Evolutionary conservation across 2,888 invertebrate genomes (phyloP).

Genomic region (Tetragonisca angustula): DNA sequence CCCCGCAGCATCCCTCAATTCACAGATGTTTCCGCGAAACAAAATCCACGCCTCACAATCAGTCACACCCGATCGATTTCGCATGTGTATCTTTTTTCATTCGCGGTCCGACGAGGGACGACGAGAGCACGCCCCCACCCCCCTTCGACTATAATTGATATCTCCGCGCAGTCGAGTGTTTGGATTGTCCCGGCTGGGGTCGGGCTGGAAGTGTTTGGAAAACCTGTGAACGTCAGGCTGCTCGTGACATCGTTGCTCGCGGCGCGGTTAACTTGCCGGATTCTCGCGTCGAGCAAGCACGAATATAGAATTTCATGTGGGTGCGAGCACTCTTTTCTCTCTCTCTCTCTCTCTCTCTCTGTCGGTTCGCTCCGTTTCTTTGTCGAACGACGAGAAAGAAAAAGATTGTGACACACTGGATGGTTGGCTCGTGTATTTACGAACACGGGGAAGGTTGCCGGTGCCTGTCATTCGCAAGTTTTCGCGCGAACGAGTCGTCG

Average conservation of each 20-base stretch:
- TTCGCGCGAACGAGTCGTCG: not conserved
- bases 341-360: not conserved
- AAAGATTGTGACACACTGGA: constrained; percentile 67
- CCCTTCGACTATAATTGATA: constrained; percentile 81
- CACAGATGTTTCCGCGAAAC: too few species aligned
- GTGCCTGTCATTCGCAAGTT: constrained; percentile 51
- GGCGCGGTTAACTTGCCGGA: constrained; percentile 51
- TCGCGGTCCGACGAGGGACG: too few species aligned
- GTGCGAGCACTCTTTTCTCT: constrained; percentile 36
- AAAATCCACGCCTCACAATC: too few species aligned
- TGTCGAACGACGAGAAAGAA: not conserved
- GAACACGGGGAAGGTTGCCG: constrained; percentile 21
- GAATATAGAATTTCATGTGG: constrained; percentile 70
- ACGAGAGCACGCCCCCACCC: constrained; percentile 9
- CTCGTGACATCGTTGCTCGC: constrained; percentile 77
- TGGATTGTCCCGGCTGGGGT: constrained; percentile 74
- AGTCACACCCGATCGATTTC: too few species aligned
- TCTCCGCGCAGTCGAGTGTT: constrained; percentile 82
- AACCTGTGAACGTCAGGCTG: constrained; percentile 80
- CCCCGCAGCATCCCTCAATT: too few species aligned
- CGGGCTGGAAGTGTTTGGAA: constrained; percentile 75
- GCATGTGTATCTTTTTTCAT: too few species aligned
- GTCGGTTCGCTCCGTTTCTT: constrained; percentile 26
- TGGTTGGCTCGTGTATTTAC: constrained; percentile 40
- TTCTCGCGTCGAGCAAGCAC: constrained; percentile 53